Evolutionary conservation across 2,797 vertebrate genomes (phyloP).

Genomic region (Karalla daura): DNA sequence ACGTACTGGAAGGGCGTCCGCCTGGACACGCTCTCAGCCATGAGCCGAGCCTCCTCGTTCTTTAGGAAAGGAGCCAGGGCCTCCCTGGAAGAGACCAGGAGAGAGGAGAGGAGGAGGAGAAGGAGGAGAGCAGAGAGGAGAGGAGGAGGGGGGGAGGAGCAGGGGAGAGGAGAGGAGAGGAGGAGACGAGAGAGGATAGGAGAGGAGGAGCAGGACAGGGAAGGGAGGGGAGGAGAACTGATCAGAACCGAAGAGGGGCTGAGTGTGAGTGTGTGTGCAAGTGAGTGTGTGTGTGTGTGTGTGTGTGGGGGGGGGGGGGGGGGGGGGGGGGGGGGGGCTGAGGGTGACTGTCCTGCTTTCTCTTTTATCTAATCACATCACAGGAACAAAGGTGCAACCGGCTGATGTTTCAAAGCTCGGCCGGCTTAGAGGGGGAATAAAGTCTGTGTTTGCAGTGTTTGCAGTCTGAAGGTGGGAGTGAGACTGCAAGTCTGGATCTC

Average conservation of each 20-base stretch:
- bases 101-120: neutral
- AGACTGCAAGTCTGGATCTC: neutral
- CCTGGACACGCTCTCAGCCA: conserved; percentile 82
- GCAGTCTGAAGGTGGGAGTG: neutral
- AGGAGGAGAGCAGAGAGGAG: neutral
- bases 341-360: neutral
- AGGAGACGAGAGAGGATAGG: too few species aligned
- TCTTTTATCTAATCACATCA: conserved; percentile 20
- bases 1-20: conserved; percentile 89
- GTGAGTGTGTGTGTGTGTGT: too few species aligned
- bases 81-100: conserved; percentile 65
- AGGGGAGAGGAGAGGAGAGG: neutral
- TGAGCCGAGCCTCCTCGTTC: conserved; percentile 87
- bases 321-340: neutral
- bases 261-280: too few species aligned
- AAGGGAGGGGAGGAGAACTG: too few species aligned
- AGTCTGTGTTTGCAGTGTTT: neutral
- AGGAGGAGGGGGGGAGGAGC: neutral
- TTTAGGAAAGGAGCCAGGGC: conserved; percentile 89
- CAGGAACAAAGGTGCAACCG: conserved; percentile 25
- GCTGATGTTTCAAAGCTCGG: conserved; percentile 1
- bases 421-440: neutral
- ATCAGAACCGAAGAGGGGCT: too few species aligned
- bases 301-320: too few species aligned
- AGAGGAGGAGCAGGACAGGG: neutral